Base-by-base conservation (phyloP, 2,797 vertebrate species). In the Aselliscus stoliczkanus region DNA sequence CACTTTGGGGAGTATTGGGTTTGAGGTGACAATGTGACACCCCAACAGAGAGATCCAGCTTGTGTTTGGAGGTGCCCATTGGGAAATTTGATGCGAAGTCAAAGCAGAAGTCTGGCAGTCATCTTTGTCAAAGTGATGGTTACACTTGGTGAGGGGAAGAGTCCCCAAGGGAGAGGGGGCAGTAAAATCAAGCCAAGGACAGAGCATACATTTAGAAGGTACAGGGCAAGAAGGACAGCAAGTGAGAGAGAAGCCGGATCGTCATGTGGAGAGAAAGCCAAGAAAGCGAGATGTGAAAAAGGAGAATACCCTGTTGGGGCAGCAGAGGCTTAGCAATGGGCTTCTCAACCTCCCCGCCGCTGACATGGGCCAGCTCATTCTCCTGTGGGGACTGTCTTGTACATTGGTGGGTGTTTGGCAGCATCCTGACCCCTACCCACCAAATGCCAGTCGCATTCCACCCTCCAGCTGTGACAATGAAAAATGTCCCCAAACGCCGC, bases 321-420 rank as follows among this genome's bases (percentile, higher is more conserved):
- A 17, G 64, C 37, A 4, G 47, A 31, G 3, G 65, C 27, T 54
- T 12, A 4, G 18, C 31, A 37, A 25, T 4, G 65, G 37, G 29
- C 23, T 0, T 4, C n/a, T 31, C n/a, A 10, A 1, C 27, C 21
- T 0, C 2, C 0, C 37, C 56, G 0, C 27, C 15, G 1, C 12
- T 0, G 8, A 3, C 23, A 0, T 6, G 37, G 37, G 13, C 73
- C 27, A 1, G 25, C 5, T 58, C 15, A 1, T 37, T 42, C 72
- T 65, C 34, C 34, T 17, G 4, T 42, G 2, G 54, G 29, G 34
- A 14, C 44, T n/a, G 18, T 47, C 67, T 44, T 52, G 23, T 25
- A 5, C 23, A 4, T 37, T 18, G 21, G 29, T 62, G 72, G 29
- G 4, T 25, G 39, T 25, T 52, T 1, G 56, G 17, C 76, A 27